A percentile compares a stretch with the other conserved stretches of the same genome.
phyloP scores from a whole-genome alignment of 2,888 invertebrate species.

The Caenorhabditis zanzibari region DNA sequence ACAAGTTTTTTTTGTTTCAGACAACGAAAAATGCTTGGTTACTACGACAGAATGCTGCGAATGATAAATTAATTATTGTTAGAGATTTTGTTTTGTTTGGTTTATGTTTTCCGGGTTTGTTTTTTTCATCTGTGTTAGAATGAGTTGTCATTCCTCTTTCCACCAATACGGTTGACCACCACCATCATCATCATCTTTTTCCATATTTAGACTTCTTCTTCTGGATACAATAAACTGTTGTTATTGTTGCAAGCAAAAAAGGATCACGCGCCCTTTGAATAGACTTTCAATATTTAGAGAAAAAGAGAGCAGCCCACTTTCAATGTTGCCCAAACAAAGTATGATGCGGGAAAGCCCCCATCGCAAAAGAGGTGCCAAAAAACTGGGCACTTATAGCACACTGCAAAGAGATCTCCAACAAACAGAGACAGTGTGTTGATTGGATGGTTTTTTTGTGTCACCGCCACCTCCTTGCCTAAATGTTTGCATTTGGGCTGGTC shows the following conservation, averaged over 20 bases:
- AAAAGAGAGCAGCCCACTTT: neutral
- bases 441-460: slow-evolving; percentile 58
- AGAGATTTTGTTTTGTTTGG: neutral
- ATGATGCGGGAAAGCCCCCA: slow-evolving; percentile 28
- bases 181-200: slow-evolving; percentile 18
- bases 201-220: slow-evolving; percentile 20
- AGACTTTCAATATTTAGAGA: neutral
- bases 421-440: slow-evolving; percentile 55
- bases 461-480: slow-evolving; percentile 19
- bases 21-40: slow-evolving; percentile 43
- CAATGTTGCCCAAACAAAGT: slow-evolving; percentile 54
- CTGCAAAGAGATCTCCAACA: slow-evolving; percentile 48
- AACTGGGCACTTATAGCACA: slow-evolving; percentile 51
- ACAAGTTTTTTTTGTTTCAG: slow-evolving; percentile 35
- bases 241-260: slow-evolving; percentile 24
- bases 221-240: slow-evolving; percentile 19
- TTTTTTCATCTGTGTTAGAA: neutral
- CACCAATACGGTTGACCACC: slow-evolving; percentile 11
- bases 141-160: slow-evolving; percentile 14
- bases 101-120: slow-evolving; percentile 31
- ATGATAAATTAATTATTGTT: slow-evolving; percentile 32
- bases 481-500: slow-evolving; percentile 71
- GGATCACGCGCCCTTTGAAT: slow-evolving; percentile 2
- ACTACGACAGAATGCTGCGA: slow-evolving; percentile 42
- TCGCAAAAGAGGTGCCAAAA: slow-evolving; percentile 58